A percentile compares a stretch with the other conserved stretches of the same genome.
Evolutionary conservation across 2,888 invertebrate species (phyloP).

Genomic region (Penaeus monodon): DNA sequence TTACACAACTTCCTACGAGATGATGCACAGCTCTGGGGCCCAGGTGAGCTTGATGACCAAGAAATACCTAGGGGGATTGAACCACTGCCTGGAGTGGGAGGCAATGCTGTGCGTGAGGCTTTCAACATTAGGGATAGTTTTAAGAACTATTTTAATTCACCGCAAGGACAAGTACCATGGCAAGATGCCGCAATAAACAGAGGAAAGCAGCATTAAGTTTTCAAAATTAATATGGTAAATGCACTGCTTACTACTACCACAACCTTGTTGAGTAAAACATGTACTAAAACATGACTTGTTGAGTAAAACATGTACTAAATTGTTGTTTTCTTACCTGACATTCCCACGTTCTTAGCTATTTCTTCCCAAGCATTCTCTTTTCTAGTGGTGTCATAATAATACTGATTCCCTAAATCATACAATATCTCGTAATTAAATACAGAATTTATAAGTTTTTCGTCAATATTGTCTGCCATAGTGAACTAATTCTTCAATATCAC

Average conservation of each 20-base stretch:
- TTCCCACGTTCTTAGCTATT: not conserved
- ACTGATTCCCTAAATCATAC: no score
- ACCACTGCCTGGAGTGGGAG: not conserved
- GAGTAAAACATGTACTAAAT: no score
- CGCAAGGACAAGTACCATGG: constrained; percentile 33
- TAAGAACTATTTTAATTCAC: constrained; percentile 34
- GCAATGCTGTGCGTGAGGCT: constrained; percentile 16
- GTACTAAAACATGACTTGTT: no score
- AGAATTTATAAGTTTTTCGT: no score
- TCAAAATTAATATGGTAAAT: no score
- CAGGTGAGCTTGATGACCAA: not conserved
- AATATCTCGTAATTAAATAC: no score
- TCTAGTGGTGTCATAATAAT: no score
- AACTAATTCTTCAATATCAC: no score
- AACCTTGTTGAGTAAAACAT: not conserved
- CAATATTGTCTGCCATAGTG: no score
- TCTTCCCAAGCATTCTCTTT: constrained; percentile 19
- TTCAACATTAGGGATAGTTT: constrained; percentile 36
- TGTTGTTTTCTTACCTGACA: constrained; percentile 19
- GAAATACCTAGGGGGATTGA: not conserved
- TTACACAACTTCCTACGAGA: constrained; percentile 12
- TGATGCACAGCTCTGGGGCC: not conserved
- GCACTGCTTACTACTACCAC: no score
- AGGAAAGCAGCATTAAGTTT: not conserved
- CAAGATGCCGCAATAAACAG: constrained; percentile 24